Base-by-base conservation (phyloP, 1,140 invertebrate species). In the Cecropterus lyciades region DNA sequence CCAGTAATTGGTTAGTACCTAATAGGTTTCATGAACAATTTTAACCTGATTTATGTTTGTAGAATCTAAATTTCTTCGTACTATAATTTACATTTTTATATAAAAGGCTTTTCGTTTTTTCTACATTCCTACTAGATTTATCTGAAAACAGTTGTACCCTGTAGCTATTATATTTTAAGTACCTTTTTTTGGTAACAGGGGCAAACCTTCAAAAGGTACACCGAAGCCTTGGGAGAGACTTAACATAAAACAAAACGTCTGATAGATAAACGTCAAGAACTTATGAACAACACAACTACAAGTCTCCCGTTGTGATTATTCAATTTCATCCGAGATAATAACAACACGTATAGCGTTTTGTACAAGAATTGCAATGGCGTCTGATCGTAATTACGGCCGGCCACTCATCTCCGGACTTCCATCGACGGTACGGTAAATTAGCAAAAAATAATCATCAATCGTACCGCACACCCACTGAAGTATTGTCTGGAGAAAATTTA, bases 401-500 rank as follows among this genome's bases (percentile, higher is more conserved):
- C 63, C 65, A 52, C 72, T 82, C 82, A 87, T 85, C 87, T 84
- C 81, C 85, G 82, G 78, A 75, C 73, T 72, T 79, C 78, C 73
- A 82, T 81, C 84, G 79, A 79, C 80, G 72, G 71, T 76, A 87
- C 77, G 87, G 85, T 88, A 77, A 88, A 91, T 91, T 91, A 89
- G 88, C 84, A 85, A 89, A 91, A 91, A 91, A 89, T 87, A 86
- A 91, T 84, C 77, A 80, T 75, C 78, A 83, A 79, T 75, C 66
- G 52, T 20, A 27, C 51, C 52, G 52, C 60, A n/a, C 43, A 56
- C 45, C 20, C 30, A 67, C 69, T 62, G 62, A 46, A 20, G 20
- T 27, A 45, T 40, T 13, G 11, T 57, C 11, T 24, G 46, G 10
- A 49, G 17, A 17, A 49, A 49, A 49, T 49, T 24, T n/a, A 37